Evolutionary conservation across 2,113 vertebrate genomes (phyloP).

Genomic region (Ellobius talpinus): DNA sequence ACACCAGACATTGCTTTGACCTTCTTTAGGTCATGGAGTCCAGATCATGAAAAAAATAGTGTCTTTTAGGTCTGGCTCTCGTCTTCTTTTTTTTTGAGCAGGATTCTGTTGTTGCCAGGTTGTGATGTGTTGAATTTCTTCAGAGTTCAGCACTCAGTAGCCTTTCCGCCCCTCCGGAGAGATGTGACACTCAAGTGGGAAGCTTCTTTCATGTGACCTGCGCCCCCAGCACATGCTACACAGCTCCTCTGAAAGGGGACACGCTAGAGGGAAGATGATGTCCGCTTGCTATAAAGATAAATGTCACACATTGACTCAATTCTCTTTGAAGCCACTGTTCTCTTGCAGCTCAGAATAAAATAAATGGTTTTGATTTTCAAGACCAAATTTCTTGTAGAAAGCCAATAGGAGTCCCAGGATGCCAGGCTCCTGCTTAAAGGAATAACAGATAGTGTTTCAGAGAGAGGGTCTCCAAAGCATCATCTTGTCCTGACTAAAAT

Average conservation of each 20-base stretch:
- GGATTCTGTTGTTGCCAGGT: slow-evolving; percentile 58
- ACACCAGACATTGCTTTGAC: slow-evolving; percentile 71
- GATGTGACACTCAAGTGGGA: slow-evolving; percentile 64
- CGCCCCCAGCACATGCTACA: slow-evolving; percentile 60
- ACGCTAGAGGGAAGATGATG: slow-evolving; percentile 63
- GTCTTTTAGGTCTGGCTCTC: slow-evolving; percentile 67
- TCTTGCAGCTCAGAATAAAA: slow-evolving; percentile 68
- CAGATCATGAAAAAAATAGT: slow-evolving; percentile 41
- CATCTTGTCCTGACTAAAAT: slow-evolving; percentile 33
- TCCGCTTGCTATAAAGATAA: slow-evolving; percentile 79
- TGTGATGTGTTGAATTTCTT: slow-evolving; percentile 72
- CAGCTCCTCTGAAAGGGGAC: slow-evolving; percentile 68
- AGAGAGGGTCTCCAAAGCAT: background rate
- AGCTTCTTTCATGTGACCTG: slow-evolving; percentile 72
- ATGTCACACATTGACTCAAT: slow-evolving; percentile 83
- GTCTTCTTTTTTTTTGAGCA: slow-evolving; percentile 44
- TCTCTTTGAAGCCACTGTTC: slow-evolving; percentile 82
- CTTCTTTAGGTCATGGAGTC: slow-evolving; percentile 76
- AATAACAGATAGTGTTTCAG: slow-evolving; percentile 5
- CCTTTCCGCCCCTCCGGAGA: slow-evolving; percentile 54
- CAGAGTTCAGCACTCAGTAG: slow-evolving; percentile 22
- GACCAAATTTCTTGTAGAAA: slow-evolving; percentile 72
- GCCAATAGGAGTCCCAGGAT: slow-evolving; percentile 36
- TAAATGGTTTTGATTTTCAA: slow-evolving; percentile 78
- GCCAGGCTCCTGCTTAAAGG: slow-evolving; percentile 47